These are phyloP conservation scores for Rhea americana DNA, from an alignment of 2,113 vertebrate species.

Conservation along the genomic window DNA sequence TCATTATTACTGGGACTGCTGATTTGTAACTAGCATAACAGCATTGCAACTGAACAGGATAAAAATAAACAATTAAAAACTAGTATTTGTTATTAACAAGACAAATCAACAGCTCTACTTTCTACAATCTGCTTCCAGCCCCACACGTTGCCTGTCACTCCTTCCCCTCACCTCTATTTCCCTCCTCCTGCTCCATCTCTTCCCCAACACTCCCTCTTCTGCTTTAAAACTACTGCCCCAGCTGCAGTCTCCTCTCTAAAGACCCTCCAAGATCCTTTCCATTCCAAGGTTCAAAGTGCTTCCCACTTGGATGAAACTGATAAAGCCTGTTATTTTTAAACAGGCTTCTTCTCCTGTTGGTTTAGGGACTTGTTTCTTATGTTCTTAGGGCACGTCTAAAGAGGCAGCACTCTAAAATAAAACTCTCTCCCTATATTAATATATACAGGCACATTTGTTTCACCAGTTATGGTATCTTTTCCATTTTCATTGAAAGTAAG, in stretches of 20 bases:
- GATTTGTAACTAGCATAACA: neutral
- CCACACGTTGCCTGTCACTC: neutral
- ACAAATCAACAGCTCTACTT: neutral
- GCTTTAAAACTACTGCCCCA: neutral
- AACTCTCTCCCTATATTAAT: neutral
- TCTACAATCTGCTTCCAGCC: neutral
- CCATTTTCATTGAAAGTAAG: neutral
- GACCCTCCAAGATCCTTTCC: neutral
- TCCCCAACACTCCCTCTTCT: neutral
- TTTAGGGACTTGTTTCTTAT: neutral
- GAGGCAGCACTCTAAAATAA: neutral
- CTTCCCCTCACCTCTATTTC: rapidly evolving
- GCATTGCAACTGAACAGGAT: neutral
- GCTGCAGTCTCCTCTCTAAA: neutral
- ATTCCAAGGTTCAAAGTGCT: neutral
- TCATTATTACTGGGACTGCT: neutral
- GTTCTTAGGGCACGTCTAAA: neutral
- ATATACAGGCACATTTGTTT: neutral
- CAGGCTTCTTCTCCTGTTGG: neutral
- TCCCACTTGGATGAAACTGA: neutral
- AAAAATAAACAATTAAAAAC: neutral
- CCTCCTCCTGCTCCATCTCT: neutral
- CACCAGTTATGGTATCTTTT: neutral
- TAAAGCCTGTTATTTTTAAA: neutral
- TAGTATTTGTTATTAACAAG: neutral